A percentile compares a stretch with the other conserved stretches of the same genome.
Evolutionary conservation across 2,888 invertebrate genomes (phyloP).

Genomic region (Hecatera dysodea): DNA sequence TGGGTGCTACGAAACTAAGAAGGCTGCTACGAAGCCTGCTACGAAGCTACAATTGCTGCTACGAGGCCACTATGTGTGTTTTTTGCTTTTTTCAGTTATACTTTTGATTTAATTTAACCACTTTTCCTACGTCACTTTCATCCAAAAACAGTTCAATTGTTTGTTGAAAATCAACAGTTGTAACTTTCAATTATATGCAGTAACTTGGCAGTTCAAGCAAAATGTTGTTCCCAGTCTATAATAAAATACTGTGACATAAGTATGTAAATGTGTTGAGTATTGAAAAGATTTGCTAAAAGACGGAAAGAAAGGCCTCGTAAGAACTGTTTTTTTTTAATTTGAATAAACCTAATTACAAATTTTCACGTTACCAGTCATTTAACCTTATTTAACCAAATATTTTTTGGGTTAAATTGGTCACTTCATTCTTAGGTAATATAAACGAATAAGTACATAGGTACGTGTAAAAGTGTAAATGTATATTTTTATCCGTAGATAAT

Average conservation of each 20-base stretch:
- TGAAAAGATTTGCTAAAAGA: too few species aligned
- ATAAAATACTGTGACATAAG: neutral
- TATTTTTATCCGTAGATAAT: too few species aligned
- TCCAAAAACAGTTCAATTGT: neutral
- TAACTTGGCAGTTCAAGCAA: neutral
- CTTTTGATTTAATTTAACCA: neutral
- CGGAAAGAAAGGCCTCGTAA: too few species aligned
- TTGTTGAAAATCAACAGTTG: neutral
- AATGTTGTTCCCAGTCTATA: neutral
- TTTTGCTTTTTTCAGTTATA: slow-evolving; percentile 1
- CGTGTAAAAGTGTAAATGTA: too few species aligned
- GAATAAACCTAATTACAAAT: too few species aligned
- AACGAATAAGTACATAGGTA: too few species aligned
- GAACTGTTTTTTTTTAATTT: too few species aligned
- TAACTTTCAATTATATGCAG: neutral
- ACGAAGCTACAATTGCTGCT: neutral
- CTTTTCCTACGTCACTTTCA: neutral
- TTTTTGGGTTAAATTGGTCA: too few species aligned
- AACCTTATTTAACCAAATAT: too few species aligned
- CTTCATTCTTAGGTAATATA: too few species aligned
- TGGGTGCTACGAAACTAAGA: slow-evolving; percentile 1
- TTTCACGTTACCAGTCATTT: too few species aligned
- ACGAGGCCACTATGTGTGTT: slow-evolving; percentile 17
- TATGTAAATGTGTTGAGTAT: too few species aligned
- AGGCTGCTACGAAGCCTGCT: slow-evolving; percentile 5